Base-by-base conservation (phyloP, 2,888 invertebrate genomes). In the Apocheima hispidaria region DNA sequence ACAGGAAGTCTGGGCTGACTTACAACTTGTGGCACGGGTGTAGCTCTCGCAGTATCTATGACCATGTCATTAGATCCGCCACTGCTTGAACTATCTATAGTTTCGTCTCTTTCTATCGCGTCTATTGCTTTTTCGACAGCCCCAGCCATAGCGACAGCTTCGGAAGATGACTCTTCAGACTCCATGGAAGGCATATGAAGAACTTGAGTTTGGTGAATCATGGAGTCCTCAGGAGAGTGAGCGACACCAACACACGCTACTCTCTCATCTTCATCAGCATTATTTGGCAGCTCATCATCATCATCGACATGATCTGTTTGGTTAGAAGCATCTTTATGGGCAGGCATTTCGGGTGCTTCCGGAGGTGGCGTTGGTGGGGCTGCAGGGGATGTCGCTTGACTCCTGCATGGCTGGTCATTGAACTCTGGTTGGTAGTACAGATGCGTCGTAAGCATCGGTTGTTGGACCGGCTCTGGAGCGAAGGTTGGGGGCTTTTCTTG, bases 271-370 rank as follows among this genome's bases (percentile, higher is more conserved):
- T 92, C 91, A 58, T 92, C 92, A 0, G 90, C 88, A 10, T 88
- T 88, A 61, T 89, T 90, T 0, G 87, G 91, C 0, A 90, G 88
- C 60, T 93, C 96, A 68, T 96, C 96, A 56, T 96, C 96, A 71
- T 95, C 96, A 73, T 94, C 94, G 0, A 96, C 95, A 18, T 96
- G 95, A 75, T 97, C 97, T 0, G 97, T 97, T 87, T 97, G 97
- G 78, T 97, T 97, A 52, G 96, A 96, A 0, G 97, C 97, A 75
- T 97, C 97, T 80, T 94, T 85, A 40, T 91, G 96, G n/a, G 96
- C 96, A 30, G 95, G 94, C 3, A 93, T 90, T 63, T 94, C 94
- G 1, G 94, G 90, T 2, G 88, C 88, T 61, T 93, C 92, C 60
- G 94, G 93, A 14, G 93, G 90, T 20, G 91, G 88, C 26, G 93